These are phyloP conservation scores for Hirudinaria manillensis DNA, from an alignment of 2,888 invertebrate species.

Conservation along the genomic window DNA sequence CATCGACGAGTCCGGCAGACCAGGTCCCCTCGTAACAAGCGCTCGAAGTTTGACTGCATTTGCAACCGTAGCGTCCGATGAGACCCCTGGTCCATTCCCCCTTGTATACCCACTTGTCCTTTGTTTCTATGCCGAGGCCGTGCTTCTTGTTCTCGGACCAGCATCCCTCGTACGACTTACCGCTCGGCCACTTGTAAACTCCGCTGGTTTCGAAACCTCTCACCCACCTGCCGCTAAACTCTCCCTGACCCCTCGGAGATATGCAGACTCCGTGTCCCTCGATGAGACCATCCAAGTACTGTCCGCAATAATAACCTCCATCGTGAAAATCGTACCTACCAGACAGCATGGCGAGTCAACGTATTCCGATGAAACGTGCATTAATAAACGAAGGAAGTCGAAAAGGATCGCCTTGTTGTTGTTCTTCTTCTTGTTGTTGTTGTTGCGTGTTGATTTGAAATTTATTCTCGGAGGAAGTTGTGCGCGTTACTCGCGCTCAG, in stretches of 20 bases:
- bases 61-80: conserved; percentile 94
- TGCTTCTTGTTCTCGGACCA: conserved; percentile 99
- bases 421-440: too few species aligned
- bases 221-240: conserved; percentile 98
- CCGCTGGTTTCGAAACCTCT: conserved; percentile 99
- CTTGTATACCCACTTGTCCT: conserved; percentile 92
- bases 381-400: too few species aligned
- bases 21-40: conserved; percentile 61
- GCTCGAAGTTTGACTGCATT: conserved; percentile 87
- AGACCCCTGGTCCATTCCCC: conserved; percentile 98
- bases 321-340: conserved; percentile 99
- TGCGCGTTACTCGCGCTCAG: too few species aligned
- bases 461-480: too few species aligned
- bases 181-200: conserved; percentile 70
- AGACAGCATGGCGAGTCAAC: conserved; percentile 31
- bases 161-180: conserved; percentile 84
- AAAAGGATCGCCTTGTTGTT: too few species aligned
- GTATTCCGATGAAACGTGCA: too few species aligned
- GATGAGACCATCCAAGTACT: conserved; percentile 99
- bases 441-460: too few species aligned
- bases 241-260: conserved; percentile 88
- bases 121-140: conserved; percentile 91
- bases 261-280: conserved; percentile 91
- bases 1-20: conserved; percentile 97
- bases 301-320: conserved; percentile 98